phyloP scores from a whole-genome alignment of 2,797 vertebrate species.

The Lagocephalus sceleratus region DNA sequence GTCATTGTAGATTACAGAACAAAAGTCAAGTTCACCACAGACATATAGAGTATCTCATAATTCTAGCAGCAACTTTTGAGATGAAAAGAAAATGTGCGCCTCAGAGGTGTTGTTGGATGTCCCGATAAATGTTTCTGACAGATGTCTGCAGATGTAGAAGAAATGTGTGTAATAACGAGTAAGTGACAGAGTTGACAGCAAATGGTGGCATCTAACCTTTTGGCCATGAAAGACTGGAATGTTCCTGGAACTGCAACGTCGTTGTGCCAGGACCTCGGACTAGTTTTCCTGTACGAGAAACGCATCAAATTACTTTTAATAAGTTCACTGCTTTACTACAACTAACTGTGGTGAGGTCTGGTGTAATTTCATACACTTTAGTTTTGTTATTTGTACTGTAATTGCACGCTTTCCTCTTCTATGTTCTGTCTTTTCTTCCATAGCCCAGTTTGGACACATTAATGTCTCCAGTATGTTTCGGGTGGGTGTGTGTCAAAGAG shows the following conservation, averaged over 20 bases:
- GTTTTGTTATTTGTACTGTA: too few relatives aligned
- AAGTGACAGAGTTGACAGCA: conserved; percentile 33
- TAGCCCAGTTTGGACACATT: conserved; percentile 18
- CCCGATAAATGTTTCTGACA: conserved; percentile 49
- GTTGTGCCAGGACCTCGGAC: too few relatives aligned
- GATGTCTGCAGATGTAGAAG: conserved; percentile 55
- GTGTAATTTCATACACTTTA: too few relatives aligned
- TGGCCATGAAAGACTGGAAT: conserved; percentile 16
- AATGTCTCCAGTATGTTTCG: conserved; percentile 41
- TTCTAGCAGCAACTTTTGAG: neutral
- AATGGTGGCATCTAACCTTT: conserved; percentile 23
- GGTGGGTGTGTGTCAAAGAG: conserved; percentile 28
- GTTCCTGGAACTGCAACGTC: conserved; percentile 8
- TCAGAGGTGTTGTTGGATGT: conserved; percentile 35
- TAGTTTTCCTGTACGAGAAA: too few relatives aligned
- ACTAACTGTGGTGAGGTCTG: too few relatives aligned
- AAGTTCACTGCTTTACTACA: too few relatives aligned
- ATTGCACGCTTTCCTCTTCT: conserved; percentile 3
- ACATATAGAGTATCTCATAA: too few relatives aligned
- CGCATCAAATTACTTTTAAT: too few relatives aligned
- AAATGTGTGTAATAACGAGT: conserved; percentile 9
- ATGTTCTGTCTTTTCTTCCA: conserved; percentile 22
- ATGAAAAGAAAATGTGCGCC: conserved; percentile 28
- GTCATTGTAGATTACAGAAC: too few relatives aligned
- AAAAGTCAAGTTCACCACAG: too few relatives aligned